Base-by-base conservation (phyloP, 2,113 vertebrate genomes). In the Etheostoma spectabile region DNA sequence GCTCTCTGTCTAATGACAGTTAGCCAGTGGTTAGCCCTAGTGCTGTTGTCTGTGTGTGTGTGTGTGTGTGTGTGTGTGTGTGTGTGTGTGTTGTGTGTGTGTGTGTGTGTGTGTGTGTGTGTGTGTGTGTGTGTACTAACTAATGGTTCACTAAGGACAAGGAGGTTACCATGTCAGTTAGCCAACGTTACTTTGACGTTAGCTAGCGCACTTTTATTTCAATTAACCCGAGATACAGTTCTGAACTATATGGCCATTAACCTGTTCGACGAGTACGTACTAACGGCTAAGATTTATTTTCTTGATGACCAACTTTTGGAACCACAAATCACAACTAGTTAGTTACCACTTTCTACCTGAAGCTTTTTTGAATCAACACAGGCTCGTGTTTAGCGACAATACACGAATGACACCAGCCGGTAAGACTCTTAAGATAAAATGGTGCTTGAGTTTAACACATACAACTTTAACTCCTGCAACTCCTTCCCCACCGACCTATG, bases 311-410 rank as follows among this genome's bases (percentile, higher is more conserved):
- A 61, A 14, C 38, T 61, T 30, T 7, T 3, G 19, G 3, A 61
- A 35, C 48, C 48, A 45, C 1, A 22, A 18, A 30, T 3, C 2
- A 18, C 52, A 13, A 15, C 1, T 14, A 3, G 38, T 1, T 14
- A 3, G 38, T 2, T 42, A 11, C 18, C 18, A 24, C 16, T 18
- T 10, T 35, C 21, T 12, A 52, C 27, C 8, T 38, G 24, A 52
- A 0, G 14, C 46, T 46, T 0, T 0, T 21, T 57, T 10, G 33
- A 45, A 18, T 52, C 12, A 16, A 15, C 7, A 5, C 35, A 16
- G 42, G 51, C 82, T 85, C 30, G 1, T 10, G 49, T 24, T 77
- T 80, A 67, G 73, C 70, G 49, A 19, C 21, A 16, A 53, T n/a
- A 38, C 64, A 49, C 11, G 14, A 60, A 64, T n/a, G 46, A 27